Evolutionary conservation across 1,140 invertebrate genomes (phyloP).

Genomic region (Pectinophora gossypiella): DNA sequence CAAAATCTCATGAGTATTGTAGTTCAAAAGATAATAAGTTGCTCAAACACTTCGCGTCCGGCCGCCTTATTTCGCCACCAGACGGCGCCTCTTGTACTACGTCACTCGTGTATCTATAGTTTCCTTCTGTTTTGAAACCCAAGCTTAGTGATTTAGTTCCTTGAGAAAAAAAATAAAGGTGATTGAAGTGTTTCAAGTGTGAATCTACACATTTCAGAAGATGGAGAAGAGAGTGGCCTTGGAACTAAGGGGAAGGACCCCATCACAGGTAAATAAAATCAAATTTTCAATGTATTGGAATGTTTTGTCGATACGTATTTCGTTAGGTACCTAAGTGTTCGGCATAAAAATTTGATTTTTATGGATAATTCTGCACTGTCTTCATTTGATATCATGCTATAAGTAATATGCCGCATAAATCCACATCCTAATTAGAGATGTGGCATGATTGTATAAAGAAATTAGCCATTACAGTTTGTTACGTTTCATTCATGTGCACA

Average conservation of each 20-base stretch:
- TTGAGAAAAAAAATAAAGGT: conserved; percentile 49
- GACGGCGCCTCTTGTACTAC: conserved; percentile 61
- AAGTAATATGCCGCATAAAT: conserved; percentile 17
- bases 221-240: conserved; percentile 96
- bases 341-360: conserved; percentile 27
- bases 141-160: conserved; percentile 71
- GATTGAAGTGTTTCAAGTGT: conserved; percentile 51
- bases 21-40: conserved; percentile 23
- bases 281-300: conserved; percentile 60
- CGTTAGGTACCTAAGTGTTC: conserved; percentile 42
- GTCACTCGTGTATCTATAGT: conserved; percentile 74
- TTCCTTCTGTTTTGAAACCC: conserved; percentile 76
- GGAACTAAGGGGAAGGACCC: conserved; percentile 89
- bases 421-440: conserved; percentile 39
- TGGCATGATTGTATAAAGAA: conserved; percentile 56
- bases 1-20: neutral
- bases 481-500: conserved; percentile 64
- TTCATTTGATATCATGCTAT: conserved; percentile 6
- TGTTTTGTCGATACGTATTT: conserved; percentile 76
- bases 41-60: conserved; percentile 45
- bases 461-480: conserved; percentile 63
- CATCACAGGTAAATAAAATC: conserved; percentile 84
- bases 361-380: conserved; percentile 13
- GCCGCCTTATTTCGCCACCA: conserved; percentile 44
- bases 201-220: conserved; percentile 43